Evolutionary conservation across 2,797 vertebrate genomes (phyloP).

Genomic region (Neosilurus hyrtlii): DNA sequence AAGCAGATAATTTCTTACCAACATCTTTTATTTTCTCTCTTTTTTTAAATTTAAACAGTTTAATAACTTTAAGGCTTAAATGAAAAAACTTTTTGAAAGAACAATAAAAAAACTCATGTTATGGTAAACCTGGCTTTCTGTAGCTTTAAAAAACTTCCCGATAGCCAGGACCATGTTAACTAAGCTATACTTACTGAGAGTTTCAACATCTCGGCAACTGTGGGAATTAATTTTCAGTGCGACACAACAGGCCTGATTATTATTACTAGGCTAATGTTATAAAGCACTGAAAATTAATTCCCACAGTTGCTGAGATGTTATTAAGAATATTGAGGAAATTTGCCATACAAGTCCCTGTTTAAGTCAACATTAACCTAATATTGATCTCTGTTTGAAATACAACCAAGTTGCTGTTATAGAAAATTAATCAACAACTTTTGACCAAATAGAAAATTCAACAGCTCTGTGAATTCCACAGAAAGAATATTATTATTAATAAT

Average conservation of each 20-base stretch:
- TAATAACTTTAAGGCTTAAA: no score
- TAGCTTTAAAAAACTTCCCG: not conserved
- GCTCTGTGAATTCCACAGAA: no score
- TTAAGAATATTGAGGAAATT: no score
- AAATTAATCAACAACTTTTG: not conserved
- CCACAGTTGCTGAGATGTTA: not conserved
- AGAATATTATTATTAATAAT: no score
- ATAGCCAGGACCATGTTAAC: not conserved
- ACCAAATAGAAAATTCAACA: slow-evolving; percentile 2
- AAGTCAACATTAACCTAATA: no score
- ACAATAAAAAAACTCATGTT: no score
- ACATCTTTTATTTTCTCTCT: not conserved
- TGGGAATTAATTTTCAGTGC: not conserved
- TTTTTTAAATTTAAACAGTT: no score
- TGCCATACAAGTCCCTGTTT: no score
- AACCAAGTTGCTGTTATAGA: not conserved
- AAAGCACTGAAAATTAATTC: not conserved
- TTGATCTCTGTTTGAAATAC: not conserved
- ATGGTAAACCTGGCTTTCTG: no score
- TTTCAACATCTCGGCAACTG: not conserved
- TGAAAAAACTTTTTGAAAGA: no score
- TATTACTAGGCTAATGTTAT: not conserved
- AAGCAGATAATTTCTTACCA: no score
- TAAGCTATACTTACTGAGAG: not conserved
- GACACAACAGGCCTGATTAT: not conserved